Conservation (phyloP, 2,113 vertebrate species). For the Caloenas nicobarica region DNA sequence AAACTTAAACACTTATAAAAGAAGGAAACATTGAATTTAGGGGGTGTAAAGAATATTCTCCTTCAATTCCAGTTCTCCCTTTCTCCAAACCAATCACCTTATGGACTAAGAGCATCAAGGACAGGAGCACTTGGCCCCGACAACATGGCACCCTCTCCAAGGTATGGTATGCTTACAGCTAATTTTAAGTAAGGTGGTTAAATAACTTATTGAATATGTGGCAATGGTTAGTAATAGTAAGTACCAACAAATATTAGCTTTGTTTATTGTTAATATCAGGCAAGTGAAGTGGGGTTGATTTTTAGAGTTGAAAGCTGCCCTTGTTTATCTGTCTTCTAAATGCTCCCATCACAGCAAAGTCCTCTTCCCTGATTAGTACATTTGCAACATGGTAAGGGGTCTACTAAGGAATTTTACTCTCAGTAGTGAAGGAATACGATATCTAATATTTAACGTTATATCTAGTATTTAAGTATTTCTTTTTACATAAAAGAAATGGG, state of each 20-base stretch:
- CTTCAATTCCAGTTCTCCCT: neutral
- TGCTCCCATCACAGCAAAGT: neutral
- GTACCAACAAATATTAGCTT: neutral
- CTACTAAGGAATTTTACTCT: neutral
- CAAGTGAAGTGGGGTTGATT: neutral
- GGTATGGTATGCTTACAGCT: neutral
- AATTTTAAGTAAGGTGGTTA: neutral
- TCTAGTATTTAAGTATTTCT: neutral
- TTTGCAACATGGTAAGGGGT: neutral
- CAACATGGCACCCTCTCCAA: rapidly evolving
- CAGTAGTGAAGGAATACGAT: neutral
- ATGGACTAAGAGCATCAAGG: neutral
- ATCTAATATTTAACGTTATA: neutral
- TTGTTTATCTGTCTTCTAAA: neutral
- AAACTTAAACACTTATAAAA: neutral
- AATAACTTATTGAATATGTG: neutral
- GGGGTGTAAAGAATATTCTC: neutral
- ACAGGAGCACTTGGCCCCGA: neutral
- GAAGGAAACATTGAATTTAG: neutral
- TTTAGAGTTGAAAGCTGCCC: neutral
- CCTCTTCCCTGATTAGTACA: neutral
- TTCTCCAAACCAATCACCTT: neutral
- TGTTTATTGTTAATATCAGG: neutral
- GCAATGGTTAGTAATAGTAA: neutral
- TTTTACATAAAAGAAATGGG: neutral